These are phyloP conservation scores for Pemphredon lugubris DNA, from an alignment of 2,888 invertebrate species.

Conservation along the genomic window DNA sequence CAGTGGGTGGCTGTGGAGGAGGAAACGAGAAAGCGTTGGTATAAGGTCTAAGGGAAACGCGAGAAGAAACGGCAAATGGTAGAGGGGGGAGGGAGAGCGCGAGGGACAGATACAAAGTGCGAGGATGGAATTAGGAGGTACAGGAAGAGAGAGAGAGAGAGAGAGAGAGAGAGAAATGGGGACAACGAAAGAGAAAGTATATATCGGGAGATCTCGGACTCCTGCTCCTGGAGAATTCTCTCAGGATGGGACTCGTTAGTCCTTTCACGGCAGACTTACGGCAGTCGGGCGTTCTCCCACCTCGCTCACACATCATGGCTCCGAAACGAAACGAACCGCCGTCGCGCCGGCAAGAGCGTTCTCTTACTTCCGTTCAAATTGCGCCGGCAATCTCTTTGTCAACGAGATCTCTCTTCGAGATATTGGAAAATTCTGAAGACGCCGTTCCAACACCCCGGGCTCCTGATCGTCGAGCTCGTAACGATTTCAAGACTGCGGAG, in stretches of 20 bases:
- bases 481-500: not conserved
- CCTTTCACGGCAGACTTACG: conserved; percentile 68
- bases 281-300: conserved; percentile 50
- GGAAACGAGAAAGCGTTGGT: not conserved
- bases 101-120: too few relatives aligned
- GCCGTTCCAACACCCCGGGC: conserved; percentile 5
- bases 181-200: conserved; percentile 9
- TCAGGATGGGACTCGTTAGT: conserved; percentile 67
- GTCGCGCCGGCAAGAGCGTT: conserved; percentile 16
- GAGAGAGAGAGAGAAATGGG: not conserved
- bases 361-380: conserved; percentile 59
- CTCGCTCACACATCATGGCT: conserved; percentile 62
- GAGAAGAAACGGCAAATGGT: not conserved
- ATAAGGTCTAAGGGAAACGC: not conserved
- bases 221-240: conserved; percentile 53
- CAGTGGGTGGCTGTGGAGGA: not conserved
- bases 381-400: conserved; percentile 38
- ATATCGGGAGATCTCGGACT: conserved; percentile 19
- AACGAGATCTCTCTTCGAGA: conserved; percentile 19
- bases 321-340: conserved; percentile 53
- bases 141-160: not conserved
- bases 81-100: not conserved
- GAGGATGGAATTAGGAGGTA: not conserved
- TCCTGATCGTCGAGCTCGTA: not conserved
- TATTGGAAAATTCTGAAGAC: conserved; percentile 40